Evolutionary conservation across 2,888 invertebrate genomes (phyloP).

Genomic region (Agonum fuliginosum): DNA sequence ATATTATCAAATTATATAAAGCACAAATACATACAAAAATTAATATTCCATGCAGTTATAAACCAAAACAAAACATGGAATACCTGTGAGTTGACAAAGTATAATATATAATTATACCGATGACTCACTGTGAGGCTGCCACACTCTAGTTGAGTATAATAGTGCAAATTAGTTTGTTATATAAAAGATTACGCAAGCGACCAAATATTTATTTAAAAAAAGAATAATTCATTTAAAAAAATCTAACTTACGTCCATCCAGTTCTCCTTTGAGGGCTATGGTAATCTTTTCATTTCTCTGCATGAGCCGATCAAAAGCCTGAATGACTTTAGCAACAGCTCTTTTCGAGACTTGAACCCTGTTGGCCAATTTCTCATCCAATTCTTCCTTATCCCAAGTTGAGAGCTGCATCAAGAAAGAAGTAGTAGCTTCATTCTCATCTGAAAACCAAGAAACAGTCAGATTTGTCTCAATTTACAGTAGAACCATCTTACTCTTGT

Average conservation of each 20-base stretch:
- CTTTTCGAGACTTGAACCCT: slow-evolving; percentile 97
- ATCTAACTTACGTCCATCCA: slow-evolving; percentile 78
- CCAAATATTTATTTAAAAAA: neutral
- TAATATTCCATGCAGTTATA: no score
- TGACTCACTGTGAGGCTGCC: no score
- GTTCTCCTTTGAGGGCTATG: slow-evolving; percentile 88
- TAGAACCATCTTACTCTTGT: slow-evolving; percentile 88
- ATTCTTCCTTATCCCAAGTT: slow-evolving; percentile 98
- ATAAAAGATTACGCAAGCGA: no score
- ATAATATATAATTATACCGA: no score
- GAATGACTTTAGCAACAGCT: slow-evolving; percentile 96
- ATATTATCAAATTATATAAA: no score
- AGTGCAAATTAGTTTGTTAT: no score
- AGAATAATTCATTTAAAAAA: slow-evolving; percentile 20
- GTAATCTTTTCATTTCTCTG: slow-evolving; percentile 97
- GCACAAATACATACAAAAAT: no score
- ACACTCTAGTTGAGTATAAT: no score
- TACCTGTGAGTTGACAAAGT: no score
- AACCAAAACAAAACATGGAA: neutral
- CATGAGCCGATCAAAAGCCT: slow-evolving; percentile 96
- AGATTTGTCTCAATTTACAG: neutral
- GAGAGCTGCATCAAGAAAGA: slow-evolving; percentile 96
- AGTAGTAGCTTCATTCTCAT: slow-evolving; percentile 97
- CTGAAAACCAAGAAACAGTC: slow-evolving; percentile 74
- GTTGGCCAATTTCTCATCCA: slow-evolving; percentile 96